Conservation (phyloP, 2,888 invertebrate species). For the Terebella lapidaria region DNA sequence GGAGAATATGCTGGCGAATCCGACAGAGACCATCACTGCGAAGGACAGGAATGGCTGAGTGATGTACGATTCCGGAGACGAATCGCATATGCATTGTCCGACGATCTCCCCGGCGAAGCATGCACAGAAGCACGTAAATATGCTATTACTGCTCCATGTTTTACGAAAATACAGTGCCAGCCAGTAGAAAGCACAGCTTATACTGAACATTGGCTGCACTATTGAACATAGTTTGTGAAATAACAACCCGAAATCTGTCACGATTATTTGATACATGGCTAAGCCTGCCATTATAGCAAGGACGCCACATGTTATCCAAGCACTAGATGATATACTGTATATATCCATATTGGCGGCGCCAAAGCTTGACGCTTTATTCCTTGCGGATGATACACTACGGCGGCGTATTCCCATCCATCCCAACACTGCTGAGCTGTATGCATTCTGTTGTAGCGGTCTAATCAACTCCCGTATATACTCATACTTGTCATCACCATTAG, state of each 20-base stretch:
- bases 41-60: conserved; percentile 40
- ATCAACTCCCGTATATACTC: too few species aligned
- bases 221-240: conserved; percentile 43
- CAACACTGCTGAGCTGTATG: too few species aligned
- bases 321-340: conserved; percentile 13
- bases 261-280: conserved; percentile 34
- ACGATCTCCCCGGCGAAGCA: conserved; percentile 45
- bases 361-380: not conserved
- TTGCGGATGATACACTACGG: too few species aligned
- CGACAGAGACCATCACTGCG: conserved; percentile 38
- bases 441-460: too few species aligned
- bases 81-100: conserved; percentile 32
- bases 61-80: conserved; percentile 21
- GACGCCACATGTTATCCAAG: conserved; percentile 9
- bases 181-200: conserved; percentile 48
- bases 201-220: conserved; percentile 47
- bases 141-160: conserved; percentile 49
- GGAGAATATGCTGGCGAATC: conserved; percentile 44
- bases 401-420: not conserved
- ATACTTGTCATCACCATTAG: too few species aligned
- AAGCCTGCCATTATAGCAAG: conserved; percentile 23
- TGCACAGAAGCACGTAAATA: conserved; percentile 48
- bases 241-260: conserved; percentile 40
- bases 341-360: not conserved
- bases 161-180: conserved; percentile 45